Percentiles rank a stretch among this genome's conserved stretches.
Evolutionary conservation across 2,888 invertebrate species (phyloP).

Genomic region (Eupithecia pulchellata): DNA sequence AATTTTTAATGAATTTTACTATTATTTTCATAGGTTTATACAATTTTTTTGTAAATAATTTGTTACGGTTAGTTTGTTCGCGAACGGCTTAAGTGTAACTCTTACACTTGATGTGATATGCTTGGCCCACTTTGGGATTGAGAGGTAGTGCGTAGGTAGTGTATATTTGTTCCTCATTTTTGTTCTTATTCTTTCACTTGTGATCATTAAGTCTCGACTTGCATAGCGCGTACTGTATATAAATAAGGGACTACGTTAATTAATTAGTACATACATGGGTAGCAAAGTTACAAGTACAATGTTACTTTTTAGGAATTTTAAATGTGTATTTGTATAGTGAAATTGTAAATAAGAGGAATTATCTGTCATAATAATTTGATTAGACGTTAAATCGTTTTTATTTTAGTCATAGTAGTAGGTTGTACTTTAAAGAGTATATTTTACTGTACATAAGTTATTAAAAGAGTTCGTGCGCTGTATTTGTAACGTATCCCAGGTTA

Average conservation of each 20-base stretch:
- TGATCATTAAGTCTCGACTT: conserved; percentile 83
- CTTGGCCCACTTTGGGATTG: conserved; percentile 58
- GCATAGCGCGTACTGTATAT: conserved; percentile 76
- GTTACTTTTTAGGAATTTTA: conserved; percentile 81
- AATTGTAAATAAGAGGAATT: conserved; percentile 84
- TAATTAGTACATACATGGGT: conserved; percentile 75
- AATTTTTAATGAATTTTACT: conserved; percentile 70
- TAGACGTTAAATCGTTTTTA: conserved; percentile 83
- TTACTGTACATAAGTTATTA: conserved; percentile 76
- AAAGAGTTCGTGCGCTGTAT: conserved; percentile 35
- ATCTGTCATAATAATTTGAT: conserved; percentile 83
- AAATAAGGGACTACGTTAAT: conserved; percentile 63
- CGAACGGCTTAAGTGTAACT: conserved; percentile 71
- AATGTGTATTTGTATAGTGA: conserved; percentile 80
- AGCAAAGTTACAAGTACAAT: conserved; percentile 82
- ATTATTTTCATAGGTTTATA: conserved; percentile 79
- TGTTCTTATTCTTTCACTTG: conserved; percentile 73
- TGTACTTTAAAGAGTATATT: conserved; percentile 77
- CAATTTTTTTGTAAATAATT: conserved; percentile 78
- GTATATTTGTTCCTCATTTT: conserved; percentile 81
- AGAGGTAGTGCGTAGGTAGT: conserved; percentile 76
- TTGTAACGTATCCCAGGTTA: conserved; percentile 52
- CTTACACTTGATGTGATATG: conserved; percentile 76
- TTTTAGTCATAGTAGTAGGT: conserved; percentile 82
- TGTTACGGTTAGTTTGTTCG: conserved; percentile 62